Conservation (phyloP, 92 coral and sea anemone species). For the Phenganax stokvisi region DNA sequence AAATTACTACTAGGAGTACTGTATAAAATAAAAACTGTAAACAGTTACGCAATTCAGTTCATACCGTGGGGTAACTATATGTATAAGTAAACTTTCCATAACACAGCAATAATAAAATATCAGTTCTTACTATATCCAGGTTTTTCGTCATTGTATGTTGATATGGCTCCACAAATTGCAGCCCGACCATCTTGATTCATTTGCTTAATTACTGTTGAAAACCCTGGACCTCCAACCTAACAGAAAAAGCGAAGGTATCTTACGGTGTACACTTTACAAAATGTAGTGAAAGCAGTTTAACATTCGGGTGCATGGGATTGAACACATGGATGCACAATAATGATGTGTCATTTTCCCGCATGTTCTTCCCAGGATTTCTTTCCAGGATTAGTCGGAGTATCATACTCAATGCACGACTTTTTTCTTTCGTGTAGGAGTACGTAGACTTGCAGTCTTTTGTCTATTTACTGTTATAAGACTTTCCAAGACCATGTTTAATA, state of each 20-base stretch:
- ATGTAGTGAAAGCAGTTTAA: background rate
- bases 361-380: too few species aligned
- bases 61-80: background rate
- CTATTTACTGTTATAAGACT: too few species aligned
- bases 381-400: too few species aligned
- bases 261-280: background rate
- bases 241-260: background rate
- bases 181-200: conserved; percentile 46
- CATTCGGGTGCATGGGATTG: background rate
- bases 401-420: too few species aligned
- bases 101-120: background rate
- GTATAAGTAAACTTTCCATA: background rate
- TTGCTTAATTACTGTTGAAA: conserved; percentile 45
- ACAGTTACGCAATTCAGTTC: background rate
- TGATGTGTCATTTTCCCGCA: too few species aligned
- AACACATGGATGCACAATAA: too few species aligned
- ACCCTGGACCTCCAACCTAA: conserved; percentile 54
- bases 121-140: conserved; percentile 24
- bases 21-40: background rate
- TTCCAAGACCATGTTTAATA: too few species aligned
- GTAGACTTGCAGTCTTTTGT: too few species aligned
- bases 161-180: conserved; percentile 46
- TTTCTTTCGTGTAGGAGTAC: too few species aligned
- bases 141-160: conserved; percentile 38
- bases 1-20: background rate